phyloP scores from a whole-genome alignment of 2,888 invertebrate genomes.

The Cryptocephalus moraei region DNA sequence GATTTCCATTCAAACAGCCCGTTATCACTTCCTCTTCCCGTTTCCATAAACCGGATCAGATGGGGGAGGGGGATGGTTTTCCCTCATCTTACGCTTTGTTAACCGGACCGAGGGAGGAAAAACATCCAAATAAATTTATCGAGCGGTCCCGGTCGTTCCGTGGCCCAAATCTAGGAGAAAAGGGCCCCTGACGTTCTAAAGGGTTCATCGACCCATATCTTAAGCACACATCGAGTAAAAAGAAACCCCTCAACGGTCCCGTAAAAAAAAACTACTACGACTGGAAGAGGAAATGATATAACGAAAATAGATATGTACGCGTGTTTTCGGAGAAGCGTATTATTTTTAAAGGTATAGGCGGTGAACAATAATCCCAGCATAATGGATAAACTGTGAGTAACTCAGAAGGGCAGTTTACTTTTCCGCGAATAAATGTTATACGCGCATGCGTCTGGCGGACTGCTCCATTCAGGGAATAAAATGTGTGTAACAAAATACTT shows the following conservation, averaged over 20 bases:
- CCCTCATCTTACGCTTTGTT: too few relatives aligned
- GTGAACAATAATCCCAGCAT: too few relatives aligned
- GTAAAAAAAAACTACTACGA: not conserved
- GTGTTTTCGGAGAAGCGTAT: not conserved
- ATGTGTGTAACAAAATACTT: too few relatives aligned
- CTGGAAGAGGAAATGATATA: conserved; percentile 16
- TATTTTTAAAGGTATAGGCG: not conserved
- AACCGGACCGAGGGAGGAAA: not conserved
- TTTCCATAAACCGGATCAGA: too few relatives aligned
- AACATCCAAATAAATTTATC: not conserved
- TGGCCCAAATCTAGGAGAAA: not conserved
- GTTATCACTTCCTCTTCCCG: too few relatives aligned
- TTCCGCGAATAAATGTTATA: too few relatives aligned
- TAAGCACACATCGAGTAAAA: conserved; percentile 4
- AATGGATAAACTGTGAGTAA: too few relatives aligned
- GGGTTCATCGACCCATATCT: conserved; percentile 18
- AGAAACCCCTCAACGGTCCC: conserved; percentile 6
- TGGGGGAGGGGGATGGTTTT: too few relatives aligned
- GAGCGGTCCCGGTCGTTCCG: not conserved
- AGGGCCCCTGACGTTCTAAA: conserved; percentile 1
- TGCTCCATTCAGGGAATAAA: too few relatives aligned
- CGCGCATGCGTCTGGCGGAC: too few relatives aligned
- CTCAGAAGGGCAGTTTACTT: too few relatives aligned
- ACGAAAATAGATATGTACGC: conserved; percentile 15
- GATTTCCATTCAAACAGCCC: too few relatives aligned